Evolutionary conservation across 2,888 invertebrate species (phyloP).

Genomic region (Hedychridium roseum): DNA sequence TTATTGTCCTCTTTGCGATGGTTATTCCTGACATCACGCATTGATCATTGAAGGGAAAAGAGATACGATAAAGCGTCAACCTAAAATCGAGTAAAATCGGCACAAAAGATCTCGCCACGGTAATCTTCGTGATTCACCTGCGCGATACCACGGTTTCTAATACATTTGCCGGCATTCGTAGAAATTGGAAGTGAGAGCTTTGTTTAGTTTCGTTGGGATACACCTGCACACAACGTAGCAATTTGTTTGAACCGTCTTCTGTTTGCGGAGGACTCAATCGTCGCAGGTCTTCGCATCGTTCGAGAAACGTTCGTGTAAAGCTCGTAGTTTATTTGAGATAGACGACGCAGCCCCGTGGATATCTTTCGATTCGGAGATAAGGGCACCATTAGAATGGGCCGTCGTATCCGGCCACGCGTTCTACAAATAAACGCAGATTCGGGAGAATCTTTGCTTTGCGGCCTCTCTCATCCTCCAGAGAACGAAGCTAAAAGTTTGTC

Average conservation of each 20-base stretch:
- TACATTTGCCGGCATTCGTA: no score
- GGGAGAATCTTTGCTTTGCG: background rate
- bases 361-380: constrained; percentile 46
- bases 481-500: background rate
- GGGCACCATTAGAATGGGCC: constrained; percentile 28
- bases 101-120: no score
- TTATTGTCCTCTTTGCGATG: constrained; percentile 23
- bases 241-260: constrained; percentile 38
- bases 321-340: constrained; percentile 39
- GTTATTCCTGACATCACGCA: no score
- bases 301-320: constrained; percentile 13
- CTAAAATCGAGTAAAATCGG: no score
- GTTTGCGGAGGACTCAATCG: constrained; percentile 40
- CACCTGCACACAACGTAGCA: constrained; percentile 29
- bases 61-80: no score
- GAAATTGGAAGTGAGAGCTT: no score
- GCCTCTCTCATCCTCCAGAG: background rate
- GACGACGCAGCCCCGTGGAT: constrained; percentile 27
- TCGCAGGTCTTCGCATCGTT: constrained; percentile 25
- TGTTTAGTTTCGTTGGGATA: constrained; percentile 20
- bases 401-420: constrained; percentile 34
- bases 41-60: no score
- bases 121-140: no score
- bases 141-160: no score
- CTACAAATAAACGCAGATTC: constrained; percentile 42